Evolutionary conservation across 2,113 vertebrate species (phyloP).

Genomic region (Halcyon senegalensis): DNA sequence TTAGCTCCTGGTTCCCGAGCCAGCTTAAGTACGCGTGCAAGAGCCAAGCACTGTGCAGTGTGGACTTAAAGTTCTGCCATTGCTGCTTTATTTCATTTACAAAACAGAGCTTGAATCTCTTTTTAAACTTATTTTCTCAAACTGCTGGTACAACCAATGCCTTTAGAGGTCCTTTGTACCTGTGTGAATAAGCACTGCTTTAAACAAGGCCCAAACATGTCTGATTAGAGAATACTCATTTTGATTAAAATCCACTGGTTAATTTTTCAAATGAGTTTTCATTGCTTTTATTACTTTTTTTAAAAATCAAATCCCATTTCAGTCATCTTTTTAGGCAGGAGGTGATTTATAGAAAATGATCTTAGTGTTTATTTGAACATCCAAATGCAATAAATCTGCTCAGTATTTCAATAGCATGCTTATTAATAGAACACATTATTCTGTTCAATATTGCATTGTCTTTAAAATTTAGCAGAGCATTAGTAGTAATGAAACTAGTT

Average conservation of each 20-base stretch:
- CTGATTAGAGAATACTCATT: neutral
- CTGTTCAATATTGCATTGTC: slow-evolving; percentile 78
- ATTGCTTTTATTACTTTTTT: slow-evolving; percentile 64
- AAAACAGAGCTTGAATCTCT: slow-evolving; percentile 58
- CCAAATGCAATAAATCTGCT: slow-evolving; percentile 77
- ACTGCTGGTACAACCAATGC: neutral
- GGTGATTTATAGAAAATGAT: slow-evolving; percentile 76
- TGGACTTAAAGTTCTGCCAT: slow-evolving; percentile 49
- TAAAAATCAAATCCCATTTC: slow-evolving; percentile 64
- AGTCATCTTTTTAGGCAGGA: slow-evolving; percentile 65
- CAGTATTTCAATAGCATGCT: slow-evolving; percentile 73
- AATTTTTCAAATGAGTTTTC: slow-evolving; percentile 73
- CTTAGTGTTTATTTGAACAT: slow-evolving; percentile 74
- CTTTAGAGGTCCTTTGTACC: neutral
- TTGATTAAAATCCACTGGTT: slow-evolving; percentile 64
- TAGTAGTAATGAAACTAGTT: slow-evolving; percentile 76
- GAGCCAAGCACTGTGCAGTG: neutral
- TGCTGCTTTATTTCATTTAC: slow-evolving; percentile 48
- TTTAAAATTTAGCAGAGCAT: slow-evolving; percentile 82
- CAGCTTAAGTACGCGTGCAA: slow-evolving; percentile 59
- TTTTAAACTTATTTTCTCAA: slow-evolving; percentile 1
- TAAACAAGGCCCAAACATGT: neutral
- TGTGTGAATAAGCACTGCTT: neutral
- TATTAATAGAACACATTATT: slow-evolving; percentile 81
- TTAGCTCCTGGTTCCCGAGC: slow-evolving; percentile 50